Base-by-base conservation (phyloP, 2,797 vertebrate genomes). In the Hemitrygon akajei region DNA sequence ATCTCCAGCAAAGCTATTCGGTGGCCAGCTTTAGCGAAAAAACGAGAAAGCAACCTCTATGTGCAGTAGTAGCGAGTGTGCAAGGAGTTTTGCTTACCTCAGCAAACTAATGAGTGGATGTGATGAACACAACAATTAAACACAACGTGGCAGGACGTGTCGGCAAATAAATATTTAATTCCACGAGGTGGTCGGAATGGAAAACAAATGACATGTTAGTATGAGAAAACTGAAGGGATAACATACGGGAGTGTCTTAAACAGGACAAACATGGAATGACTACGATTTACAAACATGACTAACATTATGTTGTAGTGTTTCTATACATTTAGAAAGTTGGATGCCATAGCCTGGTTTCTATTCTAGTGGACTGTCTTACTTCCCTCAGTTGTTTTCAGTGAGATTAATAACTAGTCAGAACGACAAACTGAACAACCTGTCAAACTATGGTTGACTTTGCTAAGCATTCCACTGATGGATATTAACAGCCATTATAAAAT, bases 141-240 rank as follows among this genome's bases (percentile, higher is more conserved):
- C 91, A 93, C 91, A 93, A 93, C 91, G 91, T 27, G 63, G 91
- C 91, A 93, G 91, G 91, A 56, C 18, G 22, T 75, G 37, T 93
- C 91, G 71, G 91, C 91, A 93, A 93, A 93, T n/a, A 93, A 93
- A 93, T 71, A 93, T 73, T 93, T 93, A 93, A 93, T 93, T 93
- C 91, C 91, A 93, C 7, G 91, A 93, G 91, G 40, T 93, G 71
- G 73, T 71, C 91, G 25, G 91, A 93, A 93, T 76, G 71, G 91
- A 93, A 93, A 93, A 93, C 91, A 93, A 93, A 93, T 47, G 91
- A 93, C 91, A 93, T 58, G 40, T 93, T 93, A 93, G 71, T 76
- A 93, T 93, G 91, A 93, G 71, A 75, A 89, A 47, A 73, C 91
- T 16, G 40, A 76, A 56, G 91, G 25, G 37, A 3, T 73, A 92